Percentiles rank a stretch among this genome's conserved stretches.
Conservation (phyloP, 1,140 invertebrate genomes). For the Dreissena polymorpha region DNA sequence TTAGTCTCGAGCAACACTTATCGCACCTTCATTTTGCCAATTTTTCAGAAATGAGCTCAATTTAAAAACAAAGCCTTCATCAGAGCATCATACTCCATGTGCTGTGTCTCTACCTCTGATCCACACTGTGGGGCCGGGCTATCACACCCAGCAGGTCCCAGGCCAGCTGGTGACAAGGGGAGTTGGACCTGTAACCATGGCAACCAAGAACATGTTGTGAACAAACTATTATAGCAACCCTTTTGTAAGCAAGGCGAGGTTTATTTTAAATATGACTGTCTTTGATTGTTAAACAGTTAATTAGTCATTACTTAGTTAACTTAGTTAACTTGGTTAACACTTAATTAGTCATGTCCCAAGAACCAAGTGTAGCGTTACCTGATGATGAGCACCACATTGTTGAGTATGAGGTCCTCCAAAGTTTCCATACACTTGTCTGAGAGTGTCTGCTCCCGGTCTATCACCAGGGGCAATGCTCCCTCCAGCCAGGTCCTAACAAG, state of each 20-base stretch:
- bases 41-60: too few species aligned
- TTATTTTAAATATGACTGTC: too few species aligned
- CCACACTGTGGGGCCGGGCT: conserved; percentile 66
- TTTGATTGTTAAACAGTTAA: too few species aligned
- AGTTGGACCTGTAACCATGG: conserved; percentile 50
- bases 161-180: conserved; percentile 60
- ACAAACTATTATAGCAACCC: too few species aligned
- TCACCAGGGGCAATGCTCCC: conserved; percentile 83
- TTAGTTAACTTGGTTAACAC: too few species aligned
- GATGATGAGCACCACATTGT: conserved; percentile 65
- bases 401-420: conserved; percentile 73
- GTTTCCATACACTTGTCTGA: conserved; percentile 84
- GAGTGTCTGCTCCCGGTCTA: conserved; percentile 83
- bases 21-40: too few species aligned
- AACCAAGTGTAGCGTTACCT: conserved; percentile 51
- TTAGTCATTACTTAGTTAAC: too few species aligned
- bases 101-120: conserved; percentile 66
- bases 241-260: too few species aligned
- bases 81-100: too few species aligned
- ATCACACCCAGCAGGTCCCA: conserved; percentile 79
- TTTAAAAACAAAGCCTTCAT: too few species aligned
- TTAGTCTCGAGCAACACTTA: too few species aligned
- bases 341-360: too few species aligned
- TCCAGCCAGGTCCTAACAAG: conserved; percentile 64
- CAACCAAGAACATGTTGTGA: neutral